phyloP scores from a whole-genome alignment of 2,113 vertebrate genomes.

The Sorex fumeus region DNA sequence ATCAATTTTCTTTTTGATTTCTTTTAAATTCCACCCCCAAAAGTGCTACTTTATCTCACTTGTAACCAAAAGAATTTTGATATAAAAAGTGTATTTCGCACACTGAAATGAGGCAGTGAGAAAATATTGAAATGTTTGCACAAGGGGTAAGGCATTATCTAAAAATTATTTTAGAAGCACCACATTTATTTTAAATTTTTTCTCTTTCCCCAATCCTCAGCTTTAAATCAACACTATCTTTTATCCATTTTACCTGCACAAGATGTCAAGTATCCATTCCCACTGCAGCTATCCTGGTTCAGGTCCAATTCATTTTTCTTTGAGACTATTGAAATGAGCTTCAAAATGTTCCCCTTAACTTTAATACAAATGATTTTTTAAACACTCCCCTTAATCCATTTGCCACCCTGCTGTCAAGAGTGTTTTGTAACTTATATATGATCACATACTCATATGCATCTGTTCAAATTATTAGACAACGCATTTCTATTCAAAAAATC shows the following conservation, averaged over 20 bases:
- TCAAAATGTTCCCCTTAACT: neutral
- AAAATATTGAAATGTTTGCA: conserved; percentile 43
- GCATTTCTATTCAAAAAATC: neutral
- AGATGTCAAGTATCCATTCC: neutral
- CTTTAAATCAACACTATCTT: neutral
- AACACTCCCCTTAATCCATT: neutral
- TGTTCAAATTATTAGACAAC: neutral
- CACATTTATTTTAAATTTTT: conserved; percentile 14
- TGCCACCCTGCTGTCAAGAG: neutral
- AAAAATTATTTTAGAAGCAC: conserved; percentile 56
- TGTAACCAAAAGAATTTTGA: conserved; percentile 27
- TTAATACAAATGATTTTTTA: no score
- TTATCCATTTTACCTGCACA: neutral
- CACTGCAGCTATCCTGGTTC: neutral
- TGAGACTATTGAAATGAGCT: conserved; percentile 2
- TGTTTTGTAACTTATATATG: neutral
- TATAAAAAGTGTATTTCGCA: conserved; percentile 6
- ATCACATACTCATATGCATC: neutral
- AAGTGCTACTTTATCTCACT: conserved; percentile 19
- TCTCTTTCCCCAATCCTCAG: neutral
- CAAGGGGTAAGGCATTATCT: neutral
- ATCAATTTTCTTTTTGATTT: neutral
- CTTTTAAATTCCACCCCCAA: neutral
- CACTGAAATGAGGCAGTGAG: neutral
- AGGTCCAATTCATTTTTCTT: neutral